Base-by-base conservation (phyloP, 1,140 invertebrate species). In the Drosophila pseudoananassae region DNA sequence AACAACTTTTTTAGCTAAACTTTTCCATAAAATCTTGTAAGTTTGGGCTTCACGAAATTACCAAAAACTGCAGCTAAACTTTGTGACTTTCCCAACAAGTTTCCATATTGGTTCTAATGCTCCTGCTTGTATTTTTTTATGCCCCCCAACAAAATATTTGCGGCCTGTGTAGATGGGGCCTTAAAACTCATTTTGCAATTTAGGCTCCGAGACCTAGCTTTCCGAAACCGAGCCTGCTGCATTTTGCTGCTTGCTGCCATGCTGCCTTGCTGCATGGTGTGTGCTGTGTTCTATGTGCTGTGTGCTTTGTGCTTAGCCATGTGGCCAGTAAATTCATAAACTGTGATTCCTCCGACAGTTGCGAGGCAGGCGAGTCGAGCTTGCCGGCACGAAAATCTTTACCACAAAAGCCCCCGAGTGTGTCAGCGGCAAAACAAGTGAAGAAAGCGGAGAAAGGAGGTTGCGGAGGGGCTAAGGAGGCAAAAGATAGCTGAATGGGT, bases 301-400 rank as follows among this genome's bases (percentile, higher is more conserved):
- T 66, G 53, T 51, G 68, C 51, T 72, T 73, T 74, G 51, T 73
- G 58, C 59, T 74, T 56, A 55, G 60, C 79, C 81, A 87, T 78
- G 82, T 85, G 76, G 63, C 63, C 69, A 76, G 81, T 80, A 80
- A 85, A 85, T 85, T 81, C 74, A 81, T 87, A 81, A 87, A 78
- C 82, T 87, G 60, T 70, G 74, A 81, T 75, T 81, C 65, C 82
- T 71, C 60, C 46, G 70, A 61, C 70, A 75, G 65, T 46, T 64
- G 61, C 47, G 55, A 54, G 50, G 58, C 25, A 36, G 31, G 40
- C 54, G 43, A 50, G 49, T 33, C 63, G 43, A 20, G 43, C 50
- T 66, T 64, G 58, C 63, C 59, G 64, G 29, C 57, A 55, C 49
- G 55, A 64, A 54, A 69, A 76, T 76, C 76, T 71, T 55, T 66